Evolutionary conservation across 2,797 vertebrate species (phyloP), one percentile per base, ranked within the genome.

Genomic region (Hydrolagus colliei): DNA sequence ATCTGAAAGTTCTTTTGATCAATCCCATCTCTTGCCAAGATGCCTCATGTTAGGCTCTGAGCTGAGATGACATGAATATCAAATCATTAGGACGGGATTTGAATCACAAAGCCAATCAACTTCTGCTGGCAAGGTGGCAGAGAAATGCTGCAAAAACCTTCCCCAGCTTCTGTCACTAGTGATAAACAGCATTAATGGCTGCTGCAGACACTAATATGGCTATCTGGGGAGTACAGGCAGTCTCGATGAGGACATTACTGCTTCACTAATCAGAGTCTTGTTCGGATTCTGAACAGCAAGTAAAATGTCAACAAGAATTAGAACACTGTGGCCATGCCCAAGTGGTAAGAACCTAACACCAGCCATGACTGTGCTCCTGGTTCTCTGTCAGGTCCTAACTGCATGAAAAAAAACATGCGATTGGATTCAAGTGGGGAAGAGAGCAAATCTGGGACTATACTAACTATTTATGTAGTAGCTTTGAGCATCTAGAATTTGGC

Each of bases 161-260:
- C 92, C 86, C 89, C 90, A 92, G 90, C 87, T 91, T 94, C 92
- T 94, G 95, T 92, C 92, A 91, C 91, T 94, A 93, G 95, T 95
- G 95, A 96, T 94, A 95, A 96, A 96, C 91, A 93, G 91, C 91
- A 95, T 94, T 95, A 95, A 92, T 92, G 92, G 89, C 91, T 93
- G 93, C 90, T 93, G 89, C 91, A 94, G 92, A 91, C 89, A 88
- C 91, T 96, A 94, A 94, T 93, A 93, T 92, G 90, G 88, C 93
- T 94, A 96, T 96, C 94, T 94, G 90, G 92, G 90, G 93, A 95
- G 89, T 90, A 88, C 94, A 95, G 93, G 91, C 92, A 93, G 91
- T 90, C 90, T 93, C 93, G 89, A 92, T 88, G 92, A 95, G 91
- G 93, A 93, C 91, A 90, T 93, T 91, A 93, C 91, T 91, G 93